Conservation (phyloP, 2,888 invertebrate genomes). For the Callinectes sapidus region DNA sequence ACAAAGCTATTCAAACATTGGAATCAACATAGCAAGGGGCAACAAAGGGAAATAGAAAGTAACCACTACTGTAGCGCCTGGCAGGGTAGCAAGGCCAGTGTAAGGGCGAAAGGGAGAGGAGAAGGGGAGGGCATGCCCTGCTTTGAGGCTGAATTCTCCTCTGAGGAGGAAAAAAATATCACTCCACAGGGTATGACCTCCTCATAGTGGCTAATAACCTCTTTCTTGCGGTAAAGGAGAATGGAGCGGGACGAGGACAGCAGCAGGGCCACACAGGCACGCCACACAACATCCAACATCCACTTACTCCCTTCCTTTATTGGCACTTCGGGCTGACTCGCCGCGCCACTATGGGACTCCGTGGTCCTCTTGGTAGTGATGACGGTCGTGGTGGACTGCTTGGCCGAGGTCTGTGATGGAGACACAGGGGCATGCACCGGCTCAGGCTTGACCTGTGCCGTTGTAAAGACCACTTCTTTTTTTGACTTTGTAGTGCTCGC, state of each 20-base stretch:
- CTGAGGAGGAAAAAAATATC: neutral
- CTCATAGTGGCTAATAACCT: neutral
- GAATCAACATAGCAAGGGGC: neutral
- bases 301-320: constrained; percentile 59
- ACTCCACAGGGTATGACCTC: constrained; percentile 25
- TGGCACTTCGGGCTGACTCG: constrained; percentile 42
- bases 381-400: constrained; percentile 17
- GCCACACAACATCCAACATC: constrained; percentile 59
- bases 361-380: constrained; percentile 41
- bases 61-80: constrained; percentile 23
- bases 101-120: neutral
- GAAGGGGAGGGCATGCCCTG: neutral
- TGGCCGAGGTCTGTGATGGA: neutral
- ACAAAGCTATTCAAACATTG: neutral
- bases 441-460: neutral
- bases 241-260: neutral
- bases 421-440: neutral
- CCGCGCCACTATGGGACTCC: constrained; percentile 15
- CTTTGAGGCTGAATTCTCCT: neutral
- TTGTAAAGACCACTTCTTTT: neutral
- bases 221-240: neutral
- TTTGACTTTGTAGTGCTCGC: neutral
- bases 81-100: constrained; percentile 39
- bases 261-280: constrained; percentile 40
- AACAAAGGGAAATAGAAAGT: neutral